Percentiles rank a stretch among this genome's conserved stretches.
Conservation (phyloP, 2,113 vertebrate species). For the Microcebus lehilahytsara region DNA sequence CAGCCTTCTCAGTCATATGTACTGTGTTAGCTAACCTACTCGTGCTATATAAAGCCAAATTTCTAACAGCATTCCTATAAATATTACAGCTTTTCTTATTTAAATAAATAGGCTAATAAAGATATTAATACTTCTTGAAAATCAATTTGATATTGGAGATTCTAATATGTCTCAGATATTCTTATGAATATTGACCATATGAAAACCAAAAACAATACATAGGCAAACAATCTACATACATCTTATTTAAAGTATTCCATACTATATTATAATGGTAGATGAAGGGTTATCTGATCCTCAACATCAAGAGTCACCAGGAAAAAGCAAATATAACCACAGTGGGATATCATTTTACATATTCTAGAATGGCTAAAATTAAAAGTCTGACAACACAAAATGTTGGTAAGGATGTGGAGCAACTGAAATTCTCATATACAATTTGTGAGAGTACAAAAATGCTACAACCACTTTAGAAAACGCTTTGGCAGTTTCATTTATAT, state of each 20-base stretch:
- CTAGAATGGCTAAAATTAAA: background rate
- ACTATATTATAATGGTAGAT: background rate
- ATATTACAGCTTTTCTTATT: background rate
- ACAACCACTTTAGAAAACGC: background rate
- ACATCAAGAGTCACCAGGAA: background rate
- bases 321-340: background rate
- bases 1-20: background rate
- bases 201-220: background rate
- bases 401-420: background rate
- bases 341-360: background rate
- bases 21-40: background rate
- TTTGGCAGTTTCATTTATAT: background rate
- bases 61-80: background rate
- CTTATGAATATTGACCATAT: background rate
- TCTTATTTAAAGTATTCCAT: background rate
- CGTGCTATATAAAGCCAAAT: background rate
- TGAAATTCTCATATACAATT: background rate
- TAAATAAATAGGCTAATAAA: background rate
- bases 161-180: background rate
- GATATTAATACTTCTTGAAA: slow-evolving; percentile 2
- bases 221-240: background rate
- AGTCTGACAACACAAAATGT: background rate
- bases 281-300: background rate
- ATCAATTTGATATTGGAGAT: background rate
- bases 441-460: background rate